phyloP scores from a whole-genome alignment of 2,888 invertebrate species.

The Xanthorhoe designata region DNA sequence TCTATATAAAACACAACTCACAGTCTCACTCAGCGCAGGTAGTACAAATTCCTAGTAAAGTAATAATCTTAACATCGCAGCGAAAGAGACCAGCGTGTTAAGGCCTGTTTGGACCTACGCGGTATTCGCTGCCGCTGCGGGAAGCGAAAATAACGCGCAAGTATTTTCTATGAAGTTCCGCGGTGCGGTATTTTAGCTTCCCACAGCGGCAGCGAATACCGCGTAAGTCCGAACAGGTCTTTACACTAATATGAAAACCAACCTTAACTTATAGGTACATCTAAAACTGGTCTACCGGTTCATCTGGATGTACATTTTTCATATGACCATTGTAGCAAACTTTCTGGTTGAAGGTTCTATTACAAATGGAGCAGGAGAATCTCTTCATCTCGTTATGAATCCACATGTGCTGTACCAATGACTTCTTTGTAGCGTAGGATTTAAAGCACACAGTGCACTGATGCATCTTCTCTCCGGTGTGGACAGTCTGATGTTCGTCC shows the following conservation, averaged over 20 bases:
- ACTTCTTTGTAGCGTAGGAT: constrained; percentile 77
- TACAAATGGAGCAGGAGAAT: constrained; percentile 66
- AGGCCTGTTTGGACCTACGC: no score
- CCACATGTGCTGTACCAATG: constrained; percentile 75
- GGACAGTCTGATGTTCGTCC: constrained; percentile 75
- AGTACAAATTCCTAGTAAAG: no score
- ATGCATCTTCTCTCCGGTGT: constrained; percentile 78
- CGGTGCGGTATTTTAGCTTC: no score
- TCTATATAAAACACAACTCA: no score
- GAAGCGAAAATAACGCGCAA: no score
- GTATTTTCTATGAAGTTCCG: no score
- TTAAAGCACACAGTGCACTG: constrained; percentile 79
- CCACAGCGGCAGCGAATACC: no score
- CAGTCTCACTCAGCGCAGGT: no score
- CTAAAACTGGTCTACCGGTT: constrained; percentile 32
- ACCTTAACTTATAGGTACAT: background rate
- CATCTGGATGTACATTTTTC: constrained; percentile 63
- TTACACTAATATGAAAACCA: background rate
- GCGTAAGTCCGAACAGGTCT: no score
- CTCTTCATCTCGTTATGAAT: constrained; percentile 70
- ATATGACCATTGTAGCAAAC: constrained; percentile 69
- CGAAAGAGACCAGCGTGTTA: no score
- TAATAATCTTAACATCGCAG: no score
- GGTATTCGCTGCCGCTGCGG: no score
- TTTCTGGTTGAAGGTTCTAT: constrained; percentile 74